Conservation (phyloP, 1,140 invertebrate genomes). For the Cylas formicarius region DNA sequence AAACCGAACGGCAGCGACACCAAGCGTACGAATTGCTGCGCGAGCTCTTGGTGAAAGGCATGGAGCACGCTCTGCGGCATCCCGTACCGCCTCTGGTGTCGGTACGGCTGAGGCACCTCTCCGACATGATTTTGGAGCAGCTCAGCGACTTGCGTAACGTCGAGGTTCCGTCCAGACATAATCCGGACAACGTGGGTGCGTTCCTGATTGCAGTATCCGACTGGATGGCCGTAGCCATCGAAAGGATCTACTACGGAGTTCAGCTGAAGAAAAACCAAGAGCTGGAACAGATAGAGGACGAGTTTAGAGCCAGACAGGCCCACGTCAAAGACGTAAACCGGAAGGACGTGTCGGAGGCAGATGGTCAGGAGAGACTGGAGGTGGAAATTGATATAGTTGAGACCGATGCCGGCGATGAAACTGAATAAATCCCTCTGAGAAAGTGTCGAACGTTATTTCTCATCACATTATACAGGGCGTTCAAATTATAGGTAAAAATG, state of each 20-base stretch:
- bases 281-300: constrained; percentile 23
- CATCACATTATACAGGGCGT: no score
- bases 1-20: constrained; percentile 17
- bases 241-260: constrained; percentile 30
- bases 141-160: constrained; percentile 27
- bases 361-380: constrained; percentile 2
- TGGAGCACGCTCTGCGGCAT: constrained; percentile 24
- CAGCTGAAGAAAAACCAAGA: constrained; percentile 31
- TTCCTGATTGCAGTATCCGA: constrained; percentile 29
- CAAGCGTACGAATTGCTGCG: constrained; percentile 27
- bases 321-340: constrained; percentile 5
- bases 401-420: no score
- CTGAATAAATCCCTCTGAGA: no score
- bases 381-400: no score
- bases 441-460: no score
- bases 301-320: constrained; percentile 7
- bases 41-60: constrained; percentile 20
- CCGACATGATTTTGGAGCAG: constrained; percentile 33
- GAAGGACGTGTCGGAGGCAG: background rate
- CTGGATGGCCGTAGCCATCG: constrained; percentile 31
- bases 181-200: constrained; percentile 18
- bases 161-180: constrained; percentile 22
- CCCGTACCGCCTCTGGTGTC: constrained; percentile 31
- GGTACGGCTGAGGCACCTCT: constrained; percentile 28
- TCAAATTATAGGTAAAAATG: no score